Conservation (phyloP, 2,888 invertebrate species). For the Unio pictorum region DNA sequence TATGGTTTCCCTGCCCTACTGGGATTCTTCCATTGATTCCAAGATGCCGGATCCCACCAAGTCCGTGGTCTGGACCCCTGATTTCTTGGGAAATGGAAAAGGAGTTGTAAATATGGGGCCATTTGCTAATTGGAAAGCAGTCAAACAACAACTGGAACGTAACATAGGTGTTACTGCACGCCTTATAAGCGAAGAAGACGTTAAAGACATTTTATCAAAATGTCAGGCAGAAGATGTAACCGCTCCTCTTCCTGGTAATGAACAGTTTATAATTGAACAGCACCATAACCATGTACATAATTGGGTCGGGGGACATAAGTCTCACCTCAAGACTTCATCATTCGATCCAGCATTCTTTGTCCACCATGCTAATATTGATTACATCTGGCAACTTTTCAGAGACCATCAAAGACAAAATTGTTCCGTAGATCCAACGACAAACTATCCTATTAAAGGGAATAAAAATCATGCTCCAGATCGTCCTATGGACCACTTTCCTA, state of each 20-base stretch:
- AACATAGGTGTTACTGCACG: conserved; percentile 22
- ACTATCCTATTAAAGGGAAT: conserved; percentile 28
- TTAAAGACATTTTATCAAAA: conserved; percentile 31
- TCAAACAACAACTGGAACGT: conserved; percentile 41
- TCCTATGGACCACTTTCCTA: conserved; percentile 27
- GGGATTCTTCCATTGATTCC: conserved; percentile 51
- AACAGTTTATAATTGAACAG: conserved; percentile 26
- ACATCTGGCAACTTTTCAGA: conserved; percentile 54
- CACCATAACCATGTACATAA: conserved; percentile 52
- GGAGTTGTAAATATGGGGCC: conserved; percentile 53
- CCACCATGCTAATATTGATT: conserved; percentile 57
- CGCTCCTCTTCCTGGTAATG: conserved; percentile 25
- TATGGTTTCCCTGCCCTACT: conserved; percentile 51
- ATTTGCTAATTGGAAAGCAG: conserved; percentile 51
- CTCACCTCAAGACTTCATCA: conserved; percentile 46
- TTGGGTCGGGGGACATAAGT: conserved; percentile 58
- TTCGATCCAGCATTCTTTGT: conserved; percentile 58
- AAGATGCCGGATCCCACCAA: conserved; percentile 37
- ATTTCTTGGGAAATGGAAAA: conserved; percentile 49
- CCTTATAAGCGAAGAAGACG: conserved; percentile 31
- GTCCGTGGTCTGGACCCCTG: conserved; percentile 47
- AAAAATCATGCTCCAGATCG: conserved; percentile 20
- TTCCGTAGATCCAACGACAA: conserved; percentile 30
- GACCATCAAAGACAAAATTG: conserved; percentile 28
- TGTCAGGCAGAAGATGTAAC: conserved; percentile 29